These are phyloP conservation scores for Nycticryphes semicollaris DNA, from an alignment of 2,113 vertebrate species.

Conservation along the genomic window DNA sequence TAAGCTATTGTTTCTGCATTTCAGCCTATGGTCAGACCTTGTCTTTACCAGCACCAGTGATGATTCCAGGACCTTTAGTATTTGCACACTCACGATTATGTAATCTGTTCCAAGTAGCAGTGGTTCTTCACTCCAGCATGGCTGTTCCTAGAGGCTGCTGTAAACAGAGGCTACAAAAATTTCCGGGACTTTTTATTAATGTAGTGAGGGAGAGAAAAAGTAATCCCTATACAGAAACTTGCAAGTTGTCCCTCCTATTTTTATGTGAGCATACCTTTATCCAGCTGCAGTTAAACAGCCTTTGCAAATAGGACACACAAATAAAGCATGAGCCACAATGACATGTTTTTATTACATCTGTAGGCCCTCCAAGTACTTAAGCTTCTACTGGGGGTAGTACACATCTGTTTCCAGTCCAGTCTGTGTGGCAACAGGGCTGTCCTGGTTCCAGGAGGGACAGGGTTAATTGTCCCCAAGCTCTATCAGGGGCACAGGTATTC, in stretches of 20 bases:
- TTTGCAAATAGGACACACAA: neutral
- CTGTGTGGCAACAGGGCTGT: neutral
- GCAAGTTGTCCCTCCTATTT: neutral
- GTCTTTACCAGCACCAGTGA: neutral
- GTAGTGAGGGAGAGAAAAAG: neutral
- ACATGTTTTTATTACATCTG: neutral
- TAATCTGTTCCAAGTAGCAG: neutral
- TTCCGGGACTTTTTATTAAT: neutral
- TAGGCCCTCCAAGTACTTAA: neutral
- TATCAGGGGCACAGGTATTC: too few relatives aligned
- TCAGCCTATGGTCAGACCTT: neutral
- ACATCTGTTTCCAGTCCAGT: neutral
- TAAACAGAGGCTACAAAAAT: neutral
- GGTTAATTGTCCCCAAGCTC: too few relatives aligned
- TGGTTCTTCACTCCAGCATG: neutral
- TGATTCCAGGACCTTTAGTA: neutral
- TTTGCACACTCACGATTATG: neutral
- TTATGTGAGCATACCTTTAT: neutral
- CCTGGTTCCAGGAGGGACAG: too few relatives aligned
- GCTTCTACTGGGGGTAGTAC: accelerated
- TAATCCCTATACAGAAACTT: neutral
- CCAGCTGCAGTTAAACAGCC: neutral
- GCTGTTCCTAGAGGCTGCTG: neutral
- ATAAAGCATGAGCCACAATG: neutral
- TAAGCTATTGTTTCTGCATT: neutral